phyloP scores from a whole-genome alignment of 2,888 invertebrate species.

The Orthosia gracilis region DNA sequence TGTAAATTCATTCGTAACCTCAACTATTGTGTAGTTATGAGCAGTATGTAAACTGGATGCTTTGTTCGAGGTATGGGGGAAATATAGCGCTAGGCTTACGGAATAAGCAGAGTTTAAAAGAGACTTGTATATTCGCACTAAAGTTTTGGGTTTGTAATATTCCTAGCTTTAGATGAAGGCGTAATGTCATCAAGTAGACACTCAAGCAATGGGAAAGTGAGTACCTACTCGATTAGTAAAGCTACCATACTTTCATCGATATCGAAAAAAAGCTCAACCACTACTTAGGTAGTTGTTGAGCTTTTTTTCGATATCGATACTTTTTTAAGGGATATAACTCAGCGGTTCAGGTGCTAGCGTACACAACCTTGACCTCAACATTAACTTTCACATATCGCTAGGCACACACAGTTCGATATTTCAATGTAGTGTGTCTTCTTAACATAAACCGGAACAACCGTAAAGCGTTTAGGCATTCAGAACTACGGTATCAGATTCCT shows the following conservation, averaged over 20 bases:
- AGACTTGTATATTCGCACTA: not conserved
- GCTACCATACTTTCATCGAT: not conserved
- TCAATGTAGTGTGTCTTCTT: too few relatives aligned
- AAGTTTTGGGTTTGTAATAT: not conserved
- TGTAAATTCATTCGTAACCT: conserved; percentile 81
- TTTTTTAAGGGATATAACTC: too few relatives aligned
- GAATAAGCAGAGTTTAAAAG: not conserved
- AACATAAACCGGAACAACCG: too few relatives aligned
- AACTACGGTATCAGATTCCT: too few relatives aligned
- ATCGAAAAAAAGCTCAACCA: too few relatives aligned
- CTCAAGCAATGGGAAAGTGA: not conserved
- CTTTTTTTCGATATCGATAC: too few relatives aligned
- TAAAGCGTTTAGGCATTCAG: too few relatives aligned
- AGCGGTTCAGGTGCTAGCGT: too few relatives aligned
- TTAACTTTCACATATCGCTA: too few relatives aligned
- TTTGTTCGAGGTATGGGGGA: conserved; percentile 1
- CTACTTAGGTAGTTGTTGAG: not conserved
- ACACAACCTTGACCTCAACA: too few relatives aligned
- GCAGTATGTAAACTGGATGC: conserved; percentile 74
- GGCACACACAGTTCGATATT: too few relatives aligned
- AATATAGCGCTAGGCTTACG: conserved; percentile 2
- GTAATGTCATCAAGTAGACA: not conserved
- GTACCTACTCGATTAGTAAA: too few relatives aligned
- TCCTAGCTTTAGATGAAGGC: not conserved
- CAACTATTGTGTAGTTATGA: conserved; percentile 70